A percentile compares a stretch with the other conserved stretches of the same genome.
phyloP scores from a whole-genome alignment of 2,113 vertebrate genomes.

The Mustela lutreola region DNA sequence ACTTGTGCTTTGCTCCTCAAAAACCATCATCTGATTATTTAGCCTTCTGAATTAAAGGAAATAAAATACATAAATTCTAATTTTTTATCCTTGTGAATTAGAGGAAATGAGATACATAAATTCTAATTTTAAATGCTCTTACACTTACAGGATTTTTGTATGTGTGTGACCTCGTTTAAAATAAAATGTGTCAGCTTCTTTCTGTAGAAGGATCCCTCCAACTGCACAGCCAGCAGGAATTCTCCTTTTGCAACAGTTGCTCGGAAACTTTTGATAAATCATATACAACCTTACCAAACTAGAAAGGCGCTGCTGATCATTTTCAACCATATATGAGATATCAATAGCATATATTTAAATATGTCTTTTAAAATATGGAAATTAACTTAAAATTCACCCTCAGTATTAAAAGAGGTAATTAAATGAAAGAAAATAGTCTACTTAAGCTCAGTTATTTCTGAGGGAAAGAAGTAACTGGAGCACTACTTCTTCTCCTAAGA shows the following conservation, averaged over 20 bases:
- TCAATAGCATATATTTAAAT: neutral
- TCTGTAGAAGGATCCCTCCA: neutral
- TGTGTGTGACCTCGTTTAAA: slow-evolving; percentile 63
- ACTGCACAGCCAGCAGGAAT: neutral
- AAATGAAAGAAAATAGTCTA: slow-evolving; percentile 47
- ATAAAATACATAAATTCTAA: neutral
- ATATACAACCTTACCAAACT: neutral
- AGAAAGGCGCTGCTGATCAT: neutral
- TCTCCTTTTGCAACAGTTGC: neutral
- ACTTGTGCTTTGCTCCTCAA: neutral
- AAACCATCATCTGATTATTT: neutral
- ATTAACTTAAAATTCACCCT: slow-evolving; percentile 32
- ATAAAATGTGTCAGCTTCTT: slow-evolving; percentile 50
- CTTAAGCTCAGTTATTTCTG: slow-evolving; percentile 10
- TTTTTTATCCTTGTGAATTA: slow-evolving; percentile 11
- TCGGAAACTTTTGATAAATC: neutral
- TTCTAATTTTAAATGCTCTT: slow-evolving; percentile 42
- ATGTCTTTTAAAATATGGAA: neutral
- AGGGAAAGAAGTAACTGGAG: neutral
- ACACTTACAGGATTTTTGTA: slow-evolving; percentile 32
- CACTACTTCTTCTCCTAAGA: neutral
- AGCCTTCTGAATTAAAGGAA: neutral
- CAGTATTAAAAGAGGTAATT: neutral
- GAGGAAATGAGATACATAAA: neutral
- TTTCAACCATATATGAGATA: neutral